Evolutionary conservation across 2,888 invertebrate species (phyloP).

Genomic region (Helleia helle): DNA sequence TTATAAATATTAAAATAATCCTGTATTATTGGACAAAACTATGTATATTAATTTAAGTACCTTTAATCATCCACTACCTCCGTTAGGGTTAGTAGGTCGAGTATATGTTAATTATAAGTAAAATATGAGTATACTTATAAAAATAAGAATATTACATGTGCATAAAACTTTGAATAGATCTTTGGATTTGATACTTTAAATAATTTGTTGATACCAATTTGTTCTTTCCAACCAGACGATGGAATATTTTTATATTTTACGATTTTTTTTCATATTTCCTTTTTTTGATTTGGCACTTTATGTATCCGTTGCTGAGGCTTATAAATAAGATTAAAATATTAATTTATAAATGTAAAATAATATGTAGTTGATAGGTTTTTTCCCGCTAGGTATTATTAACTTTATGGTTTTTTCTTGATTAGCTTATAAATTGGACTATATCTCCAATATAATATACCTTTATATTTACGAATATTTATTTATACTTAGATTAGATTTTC

Average conservation of each 20-base stretch:
- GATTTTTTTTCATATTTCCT: neutral
- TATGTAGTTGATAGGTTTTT: too few species aligned
- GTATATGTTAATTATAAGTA: conserved; percentile 15
- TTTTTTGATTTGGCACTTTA: conserved; percentile 11
- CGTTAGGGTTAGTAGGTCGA: conserved; percentile 51
- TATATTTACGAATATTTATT: too few species aligned
- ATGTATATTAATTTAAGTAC: conserved; percentile 21
- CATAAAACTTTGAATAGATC: neutral
- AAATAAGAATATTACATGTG: neutral
- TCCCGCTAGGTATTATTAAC: too few species aligned
- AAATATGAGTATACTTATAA: conserved; percentile 1
- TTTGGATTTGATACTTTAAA: conserved; percentile 1
- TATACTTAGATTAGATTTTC: too few species aligned
- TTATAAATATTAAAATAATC: too few species aligned
- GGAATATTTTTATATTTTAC: neutral
- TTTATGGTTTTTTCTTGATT: too few species aligned
- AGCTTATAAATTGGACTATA: too few species aligned
- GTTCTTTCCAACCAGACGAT: neutral
- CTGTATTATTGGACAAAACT: too few species aligned
- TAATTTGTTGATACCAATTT: too few species aligned
- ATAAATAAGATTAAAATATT: conserved; percentile 2
- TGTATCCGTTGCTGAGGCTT: conserved; percentile 1
- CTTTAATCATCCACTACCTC: conserved; percentile 50
- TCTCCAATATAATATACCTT: too few species aligned
- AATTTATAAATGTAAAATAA: too few species aligned